A percentile compares a stretch with the other conserved stretches of the same genome.
Evolutionary conservation across 2,113 vertebrate genomes (phyloP).

Genomic region (Propithecus coquereli): DNA sequence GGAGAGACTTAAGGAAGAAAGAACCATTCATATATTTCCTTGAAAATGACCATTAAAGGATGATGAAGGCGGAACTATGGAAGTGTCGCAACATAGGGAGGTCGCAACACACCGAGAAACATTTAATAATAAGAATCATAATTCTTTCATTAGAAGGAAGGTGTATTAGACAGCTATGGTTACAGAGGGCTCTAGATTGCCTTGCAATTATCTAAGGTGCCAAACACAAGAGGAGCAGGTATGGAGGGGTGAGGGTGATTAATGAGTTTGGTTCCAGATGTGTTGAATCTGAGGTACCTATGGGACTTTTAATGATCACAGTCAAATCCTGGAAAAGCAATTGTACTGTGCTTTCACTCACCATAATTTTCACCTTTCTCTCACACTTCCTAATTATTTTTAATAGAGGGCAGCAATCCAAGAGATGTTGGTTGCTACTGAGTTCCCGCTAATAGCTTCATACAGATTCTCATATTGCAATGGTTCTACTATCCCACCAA

Average conservation of each 20-base stretch:
- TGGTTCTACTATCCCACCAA: constrained; percentile 25
- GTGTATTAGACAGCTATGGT: too few species aligned
- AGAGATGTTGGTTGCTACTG: background rate
- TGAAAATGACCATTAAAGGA: background rate
- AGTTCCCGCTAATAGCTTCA: background rate
- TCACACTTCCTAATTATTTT: constrained; percentile 23
- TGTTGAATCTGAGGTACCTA: background rate
- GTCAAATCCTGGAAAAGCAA: background rate
- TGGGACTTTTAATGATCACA: background rate
- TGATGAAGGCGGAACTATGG: background rate
- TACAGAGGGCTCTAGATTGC: background rate
- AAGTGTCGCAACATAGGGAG: background rate
- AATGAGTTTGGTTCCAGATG: background rate
- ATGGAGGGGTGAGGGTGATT: background rate
- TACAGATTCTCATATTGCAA: constrained; percentile 36
- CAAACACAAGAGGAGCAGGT: background rate
- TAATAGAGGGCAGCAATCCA: background rate
- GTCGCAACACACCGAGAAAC: accelerated
- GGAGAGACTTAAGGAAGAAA: background rate
- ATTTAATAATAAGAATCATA: background rate
- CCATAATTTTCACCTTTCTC: background rate
- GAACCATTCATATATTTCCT: background rate
- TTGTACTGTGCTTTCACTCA: background rate
- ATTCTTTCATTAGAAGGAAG: background rate
- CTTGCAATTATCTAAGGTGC: background rate